Base-by-base conservation (phyloP, 2,113 vertebrate species). In the Gavia stellata region DNA sequence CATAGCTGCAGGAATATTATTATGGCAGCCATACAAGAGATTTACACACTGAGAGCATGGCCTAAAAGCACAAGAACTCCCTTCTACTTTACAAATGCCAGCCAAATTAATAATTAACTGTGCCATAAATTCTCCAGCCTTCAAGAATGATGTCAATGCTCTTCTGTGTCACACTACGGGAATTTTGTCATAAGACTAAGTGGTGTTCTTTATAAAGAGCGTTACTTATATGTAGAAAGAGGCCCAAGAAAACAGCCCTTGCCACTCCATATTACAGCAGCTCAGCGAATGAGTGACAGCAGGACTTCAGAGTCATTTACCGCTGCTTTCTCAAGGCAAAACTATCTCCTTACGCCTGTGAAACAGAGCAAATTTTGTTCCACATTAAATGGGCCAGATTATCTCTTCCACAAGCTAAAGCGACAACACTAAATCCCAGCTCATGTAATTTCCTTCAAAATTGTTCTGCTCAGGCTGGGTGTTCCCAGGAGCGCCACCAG, bases 61-160 rank as follows among this genome's bases (percentile, higher is more conserved):
- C 87, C 88, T 94, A 92, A 96, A 96, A 97, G 95, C 88, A 79
- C 88, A 53, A 94, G 81, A 94, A 93, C 91, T 97, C 94, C 89
- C 90, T 96, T 97, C 89, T 96, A 97, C 87, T 95, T 97, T 96
- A 95, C 92, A 96, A 92, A 97, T 80, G 86, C 92, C 90, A 96
- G 96, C 91, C 96, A 97, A 97, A 97, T 97, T 96, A 97, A 97
- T 98, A 97, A 97, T 97, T 94, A 98, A 97, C 92, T 87, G 59
- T 90, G 77, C 71, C 73, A 92, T 96, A 96, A 96, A 90, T 81
- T 94, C 72, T 92, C 63, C 49, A 80, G 67, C 58, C 88, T 94
- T 94, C 62, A 77, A 86, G 89, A 97, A 92, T 86, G 89, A 91
- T 82, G 77, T 90, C 94, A 91, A 14, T 58, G 65, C 50, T 94